phyloP scores from a whole-genome alignment of 2,888 invertebrate species.

The Pollenia labialis region DNA sequence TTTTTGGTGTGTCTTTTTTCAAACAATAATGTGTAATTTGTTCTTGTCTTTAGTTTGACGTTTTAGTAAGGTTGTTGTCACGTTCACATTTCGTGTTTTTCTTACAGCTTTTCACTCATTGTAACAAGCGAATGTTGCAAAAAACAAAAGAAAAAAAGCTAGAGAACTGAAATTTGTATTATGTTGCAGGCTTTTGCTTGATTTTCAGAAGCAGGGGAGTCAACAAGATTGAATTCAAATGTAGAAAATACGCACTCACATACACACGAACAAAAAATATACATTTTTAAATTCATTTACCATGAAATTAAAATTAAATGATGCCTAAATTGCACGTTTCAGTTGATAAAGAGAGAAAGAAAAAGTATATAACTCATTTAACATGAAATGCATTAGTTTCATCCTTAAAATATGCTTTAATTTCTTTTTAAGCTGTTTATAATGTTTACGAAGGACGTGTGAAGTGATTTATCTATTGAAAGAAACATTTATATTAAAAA shows the following conservation, averaged over 20 bases:
- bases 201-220: constrained; percentile 12
- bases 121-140: constrained; percentile 4
- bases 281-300: constrained; percentile 73
- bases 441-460: neutral
- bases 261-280: constrained; percentile 25
- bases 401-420: constrained; percentile 53
- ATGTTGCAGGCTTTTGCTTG: constrained; percentile 75
- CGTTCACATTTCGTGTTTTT: constrained; percentile 69
- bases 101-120: constrained; percentile 66
- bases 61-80: constrained; percentile 73
- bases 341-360: constrained; percentile 46
- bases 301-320: constrained; percentile 74
- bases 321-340: constrained; percentile 72
- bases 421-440: constrained; percentile 11
- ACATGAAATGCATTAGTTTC: constrained; percentile 48
- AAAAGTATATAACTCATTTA: constrained; percentile 25
- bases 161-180: constrained; percentile 37
- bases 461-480: neutral
- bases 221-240: constrained; percentile 57
- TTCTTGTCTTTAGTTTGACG: constrained; percentile 73
- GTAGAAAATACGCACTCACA: constrained; percentile 41
- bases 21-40: constrained; percentile 70
- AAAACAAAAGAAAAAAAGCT: neutral
- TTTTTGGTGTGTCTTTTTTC: constrained; percentile 29
- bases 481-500: no score